Evolutionary conservation across 2,888 invertebrate genomes (phyloP).

Genomic region (Colletes collaris): DNA sequence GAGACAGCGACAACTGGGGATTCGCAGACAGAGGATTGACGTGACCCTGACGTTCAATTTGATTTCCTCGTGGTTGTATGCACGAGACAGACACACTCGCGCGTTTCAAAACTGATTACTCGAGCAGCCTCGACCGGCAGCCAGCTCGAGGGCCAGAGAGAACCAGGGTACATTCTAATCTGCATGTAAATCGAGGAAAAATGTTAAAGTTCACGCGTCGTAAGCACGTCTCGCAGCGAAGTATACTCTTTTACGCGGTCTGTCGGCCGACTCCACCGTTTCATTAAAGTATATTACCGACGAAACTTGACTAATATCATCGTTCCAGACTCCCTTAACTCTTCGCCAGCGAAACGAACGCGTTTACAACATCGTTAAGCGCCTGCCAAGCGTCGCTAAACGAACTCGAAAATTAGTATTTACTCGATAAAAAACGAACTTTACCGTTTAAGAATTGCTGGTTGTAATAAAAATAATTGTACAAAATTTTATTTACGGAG

Average conservation of each 20-base stretch:
- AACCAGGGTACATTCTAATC: conserved; percentile 49
- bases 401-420: too few relatives aligned
- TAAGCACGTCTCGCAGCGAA: conserved; percentile 17
- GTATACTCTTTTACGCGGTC: background rate
- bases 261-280: background rate
- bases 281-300: conserved; percentile 9
- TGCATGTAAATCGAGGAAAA: conserved; percentile 64
- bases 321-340: background rate
- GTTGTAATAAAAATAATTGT: too few relatives aligned
- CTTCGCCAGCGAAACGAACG: background rate
- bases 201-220: conserved; percentile 47
- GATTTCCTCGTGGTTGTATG: background rate
- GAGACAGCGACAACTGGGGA: too few relatives aligned
- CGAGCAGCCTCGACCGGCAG: conserved; percentile 7
- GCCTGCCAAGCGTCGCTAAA: background rate
- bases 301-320: conserved; percentile 12
- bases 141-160: conserved; percentile 4
- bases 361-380: background rate
- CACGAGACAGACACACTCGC: background rate
- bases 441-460: too few relatives aligned
- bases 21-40: background rate
- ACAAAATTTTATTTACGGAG: too few relatives aligned
- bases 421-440: too few relatives aligned
- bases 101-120: conserved; percentile 27
- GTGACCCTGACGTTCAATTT: background rate